These are phyloP conservation scores for Ammospiza caudacuta DNA, from an alignment of 2,113 vertebrate species.

Conservation along the genomic window DNA sequence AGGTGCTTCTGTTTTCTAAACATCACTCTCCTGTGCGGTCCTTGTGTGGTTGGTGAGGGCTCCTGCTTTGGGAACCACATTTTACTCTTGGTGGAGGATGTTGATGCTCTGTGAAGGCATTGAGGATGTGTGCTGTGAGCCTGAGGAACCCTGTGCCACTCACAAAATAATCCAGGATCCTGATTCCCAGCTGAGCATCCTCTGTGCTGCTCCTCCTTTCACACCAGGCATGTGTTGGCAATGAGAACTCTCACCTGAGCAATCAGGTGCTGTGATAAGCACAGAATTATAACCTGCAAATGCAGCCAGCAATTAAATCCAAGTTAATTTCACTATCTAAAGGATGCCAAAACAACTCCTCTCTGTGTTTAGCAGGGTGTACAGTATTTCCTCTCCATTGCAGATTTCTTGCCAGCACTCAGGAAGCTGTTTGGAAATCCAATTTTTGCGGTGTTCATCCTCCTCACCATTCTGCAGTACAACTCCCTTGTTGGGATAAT, in stretches of 20 bases:
- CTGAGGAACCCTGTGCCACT: neutral
- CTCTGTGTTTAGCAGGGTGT: slow-evolving; percentile 15
- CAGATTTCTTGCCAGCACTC: slow-evolving; percentile 84
- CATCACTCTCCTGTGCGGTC: neutral
- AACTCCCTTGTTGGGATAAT: slow-evolving; percentile 82
- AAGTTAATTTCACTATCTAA: neutral
- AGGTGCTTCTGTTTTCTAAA: neutral
- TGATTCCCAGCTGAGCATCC: neutral
- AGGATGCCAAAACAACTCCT: neutral
- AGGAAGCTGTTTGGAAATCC: slow-evolving; percentile 81
- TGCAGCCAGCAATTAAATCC: neutral
- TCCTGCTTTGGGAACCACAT: neutral
- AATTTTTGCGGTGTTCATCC: slow-evolving; percentile 79
- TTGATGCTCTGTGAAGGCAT: neutral
- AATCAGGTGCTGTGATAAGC: neutral
- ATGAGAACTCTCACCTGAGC: neutral
- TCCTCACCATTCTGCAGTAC: slow-evolving; percentile 80
- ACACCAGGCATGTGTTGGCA: neutral
- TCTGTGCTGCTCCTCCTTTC: neutral
- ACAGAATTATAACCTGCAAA: neutral
- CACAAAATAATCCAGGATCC: neutral
- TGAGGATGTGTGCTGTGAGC: neutral
- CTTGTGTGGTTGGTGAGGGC: neutral
- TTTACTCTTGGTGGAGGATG: neutral
- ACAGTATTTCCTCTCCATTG: slow-evolving; percentile 5